A percentile compares a stretch with the other conserved stretches of the same genome.
These are phyloP conservation scores for Quadroppia sp. DNA, from an alignment of 2,888 invertebrate species.

Conservation along the genomic window DNA sequence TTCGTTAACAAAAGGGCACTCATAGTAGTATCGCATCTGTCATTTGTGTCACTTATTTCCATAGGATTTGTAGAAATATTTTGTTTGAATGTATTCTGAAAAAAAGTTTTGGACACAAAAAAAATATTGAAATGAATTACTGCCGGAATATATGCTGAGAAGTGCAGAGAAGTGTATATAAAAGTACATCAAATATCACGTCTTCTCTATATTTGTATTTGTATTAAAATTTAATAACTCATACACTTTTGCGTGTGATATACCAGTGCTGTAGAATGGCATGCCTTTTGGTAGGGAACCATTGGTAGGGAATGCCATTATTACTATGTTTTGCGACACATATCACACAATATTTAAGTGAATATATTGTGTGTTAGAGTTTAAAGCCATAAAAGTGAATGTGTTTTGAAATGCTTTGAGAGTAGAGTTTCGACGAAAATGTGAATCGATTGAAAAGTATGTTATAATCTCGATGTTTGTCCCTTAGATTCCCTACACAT, in stretches of 20 bases:
- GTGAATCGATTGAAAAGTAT: background rate
- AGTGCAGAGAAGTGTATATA: background rate
- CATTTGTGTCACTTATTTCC: background rate
- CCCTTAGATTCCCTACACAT: background rate
- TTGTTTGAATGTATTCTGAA: background rate
- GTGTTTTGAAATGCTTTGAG: no score
- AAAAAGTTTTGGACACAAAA: background rate
- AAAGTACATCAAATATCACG: conserved; percentile 18
- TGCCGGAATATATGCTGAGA: conserved; percentile 3
- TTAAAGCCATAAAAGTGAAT: no score
- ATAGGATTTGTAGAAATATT: background rate
- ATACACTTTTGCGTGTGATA: background rate
- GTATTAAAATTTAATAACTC: conserved; percentile 19
- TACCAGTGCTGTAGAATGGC: background rate
- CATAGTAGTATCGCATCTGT: no score
- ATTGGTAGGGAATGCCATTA: no score
- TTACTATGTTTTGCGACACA: background rate
- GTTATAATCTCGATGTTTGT: background rate
- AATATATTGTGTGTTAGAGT: no score
- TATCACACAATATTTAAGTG: background rate
- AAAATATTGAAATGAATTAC: background rate
- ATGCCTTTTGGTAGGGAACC: no score
- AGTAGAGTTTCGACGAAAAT: no score
- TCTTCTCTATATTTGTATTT: background rate
- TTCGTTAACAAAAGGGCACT: no score